A percentile compares a stretch with the other conserved stretches of the same genome.
phyloP scores from a whole-genome alignment of 2,888 invertebrate species.

The Agrotis ipsilon region DNA sequence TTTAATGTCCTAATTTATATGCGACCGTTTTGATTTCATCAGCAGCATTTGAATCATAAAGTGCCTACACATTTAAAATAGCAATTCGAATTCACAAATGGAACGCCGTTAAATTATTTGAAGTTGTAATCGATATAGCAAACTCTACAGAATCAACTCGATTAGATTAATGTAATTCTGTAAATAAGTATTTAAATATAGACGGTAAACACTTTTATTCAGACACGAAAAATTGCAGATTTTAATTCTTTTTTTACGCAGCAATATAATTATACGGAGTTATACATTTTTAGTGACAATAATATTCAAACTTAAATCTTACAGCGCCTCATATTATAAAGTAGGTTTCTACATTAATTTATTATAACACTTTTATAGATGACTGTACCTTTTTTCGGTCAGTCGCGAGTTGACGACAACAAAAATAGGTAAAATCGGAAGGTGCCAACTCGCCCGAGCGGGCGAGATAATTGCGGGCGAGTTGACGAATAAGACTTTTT shows the following conservation, averaged over 20 bases:
- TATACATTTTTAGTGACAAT: no score
- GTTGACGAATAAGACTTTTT: no score
- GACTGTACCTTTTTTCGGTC: no score
- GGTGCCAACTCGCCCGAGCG: no score
- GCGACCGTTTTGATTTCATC: neutral
- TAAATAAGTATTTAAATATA: conserved; percentile 17
- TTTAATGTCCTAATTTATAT: neutral
- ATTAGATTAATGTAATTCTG: conserved; percentile 25
- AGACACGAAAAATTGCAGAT: neutral
- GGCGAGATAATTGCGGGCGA: no score
- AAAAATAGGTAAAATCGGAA: no score
- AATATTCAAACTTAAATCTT: no score
- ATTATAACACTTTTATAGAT: no score
- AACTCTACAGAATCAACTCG: conserved; percentile 27
- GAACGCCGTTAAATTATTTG: conserved; percentile 24
- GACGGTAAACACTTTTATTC: conserved; percentile 17
- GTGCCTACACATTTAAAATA: conserved; percentile 9
- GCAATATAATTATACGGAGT: no score
- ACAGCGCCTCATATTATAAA: no score
- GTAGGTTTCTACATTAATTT: no score
- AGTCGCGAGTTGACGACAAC: no score
- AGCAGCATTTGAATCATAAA: neutral
- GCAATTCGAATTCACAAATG: conserved; percentile 6
- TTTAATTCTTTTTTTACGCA: neutral
- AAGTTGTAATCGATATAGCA: conserved; percentile 34